phyloP scores from a whole-genome alignment of 1,140 invertebrate genomes.

The Globodera rostochiensis region DNA sequence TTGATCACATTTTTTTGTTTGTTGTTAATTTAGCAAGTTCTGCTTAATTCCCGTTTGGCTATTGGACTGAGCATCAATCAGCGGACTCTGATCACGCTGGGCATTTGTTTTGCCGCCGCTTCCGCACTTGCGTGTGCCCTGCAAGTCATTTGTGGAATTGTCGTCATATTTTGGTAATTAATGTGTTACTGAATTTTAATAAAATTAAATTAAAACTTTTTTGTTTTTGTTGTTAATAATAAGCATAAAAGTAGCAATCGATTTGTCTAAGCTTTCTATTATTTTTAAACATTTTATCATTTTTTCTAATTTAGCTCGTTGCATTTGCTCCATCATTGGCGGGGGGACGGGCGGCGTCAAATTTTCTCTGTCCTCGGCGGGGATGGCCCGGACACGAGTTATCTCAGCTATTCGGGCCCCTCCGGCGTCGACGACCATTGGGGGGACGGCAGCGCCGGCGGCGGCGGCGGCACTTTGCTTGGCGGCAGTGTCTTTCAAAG shows the following conservation, averaged over 20 bases:
- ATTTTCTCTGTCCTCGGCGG: slow-evolving; percentile 51
- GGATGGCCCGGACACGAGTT: slow-evolving; percentile 25
- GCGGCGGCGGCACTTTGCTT: not conserved
- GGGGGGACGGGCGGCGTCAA: slow-evolving; percentile 22
- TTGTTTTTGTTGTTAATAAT: too few relatives aligned
- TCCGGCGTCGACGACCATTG: slow-evolving; percentile 11
- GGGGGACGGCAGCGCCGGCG: not conserved
- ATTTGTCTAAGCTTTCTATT: too few relatives aligned
- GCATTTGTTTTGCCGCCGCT: slow-evolving; percentile 56
- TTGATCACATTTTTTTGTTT: too few relatives aligned
- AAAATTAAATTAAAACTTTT: not conserved
- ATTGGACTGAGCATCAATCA: slow-evolving; percentile 41
- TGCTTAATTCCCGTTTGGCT: slow-evolving; percentile 42
- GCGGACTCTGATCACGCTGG: slow-evolving; percentile 53
- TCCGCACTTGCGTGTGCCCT: slow-evolving; percentile 55
- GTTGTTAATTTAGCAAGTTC: slow-evolving; percentile 44
- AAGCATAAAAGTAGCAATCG: too few relatives aligned
- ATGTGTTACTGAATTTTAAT: not conserved
- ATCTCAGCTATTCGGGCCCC: slow-evolving; percentile 18
- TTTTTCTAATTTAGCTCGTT: slow-evolving; percentile 43
- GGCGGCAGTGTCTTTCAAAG: slow-evolving; percentile 11
- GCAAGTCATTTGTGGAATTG: slow-evolving; percentile 49
- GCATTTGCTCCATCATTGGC: slow-evolving; percentile 52
- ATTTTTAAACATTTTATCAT: not conserved
- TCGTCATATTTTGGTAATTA: slow-evolving; percentile 45